Base-by-base conservation (phyloP, 1,140 invertebrate genomes). In the Pemphigus obesinymphae region DNA sequence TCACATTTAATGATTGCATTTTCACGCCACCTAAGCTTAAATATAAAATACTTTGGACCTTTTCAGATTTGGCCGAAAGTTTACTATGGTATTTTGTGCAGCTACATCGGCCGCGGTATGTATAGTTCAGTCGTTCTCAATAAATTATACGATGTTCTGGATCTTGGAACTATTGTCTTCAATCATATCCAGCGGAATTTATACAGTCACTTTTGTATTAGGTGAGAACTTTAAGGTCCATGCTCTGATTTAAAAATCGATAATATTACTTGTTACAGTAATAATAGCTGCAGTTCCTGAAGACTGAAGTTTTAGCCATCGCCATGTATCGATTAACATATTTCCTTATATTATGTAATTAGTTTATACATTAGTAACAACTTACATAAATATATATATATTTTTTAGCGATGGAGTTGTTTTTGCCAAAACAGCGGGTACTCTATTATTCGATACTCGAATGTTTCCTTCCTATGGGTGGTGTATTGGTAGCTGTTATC, bases 341-440 rank as follows among this genome's bases (percentile, higher is more conserved):
- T n/a, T n/a, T n/a, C n/a, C n/a, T n/a, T n/a, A n/a, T n/a, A n/a
- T n/a, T n/a, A n/a, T n/a, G n/a, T n/a, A n/a, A n/a, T n/a, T n/a
- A n/a, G n/a, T n/a, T n/a, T n/a, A n/a, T n/a, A n/a, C n/a, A n/a
- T n/a, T n/a, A n/a, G n/a, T n/a, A n/a, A n/a, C n/a, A n/a, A n/a
- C n/a, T n/a, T n/a, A n/a, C n/a, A n/a, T n/a, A n/a, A n/a, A n/a
- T n/a, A n/a, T n/a, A n/a, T n/a, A n/a, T n/a, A n/a, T n/a, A n/a
- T n/a, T n/a, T 45, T 45, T 45, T 86, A 93, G 93, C 92, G 29
- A 90, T 95, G 86, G 94, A 95, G 85, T 88, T 93, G 83, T 92
- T 94, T 0, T 92, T 91, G 1, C 91, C 92, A 6, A 89, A 90
- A 83, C 90, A 92, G 80, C 88, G 94, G 83, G 92, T 94, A 1